A percentile compares a stretch with the other conserved stretches of the same genome.
Evolutionary conservation across 2,113 vertebrate species (phyloP).

Genomic region (Salvator merianae): DNA sequence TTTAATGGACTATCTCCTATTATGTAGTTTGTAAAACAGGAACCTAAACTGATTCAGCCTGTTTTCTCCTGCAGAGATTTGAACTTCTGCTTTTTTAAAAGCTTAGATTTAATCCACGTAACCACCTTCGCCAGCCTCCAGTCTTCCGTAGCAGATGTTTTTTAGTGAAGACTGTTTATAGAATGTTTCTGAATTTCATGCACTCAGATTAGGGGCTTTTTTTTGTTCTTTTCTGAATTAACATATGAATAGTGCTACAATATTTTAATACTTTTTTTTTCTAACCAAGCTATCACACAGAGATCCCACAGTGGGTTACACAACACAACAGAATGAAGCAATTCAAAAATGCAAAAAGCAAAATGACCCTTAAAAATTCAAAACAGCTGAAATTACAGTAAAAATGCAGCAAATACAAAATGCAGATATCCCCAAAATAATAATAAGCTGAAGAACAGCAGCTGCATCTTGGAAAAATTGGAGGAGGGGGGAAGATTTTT

Average conservation of each 20-base stretch:
- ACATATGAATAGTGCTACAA: not conserved
- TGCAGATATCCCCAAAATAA: too few relatives aligned
- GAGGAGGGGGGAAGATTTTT: too few relatives aligned
- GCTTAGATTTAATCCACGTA: too few relatives aligned
- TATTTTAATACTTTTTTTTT: not conserved
- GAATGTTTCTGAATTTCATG: not conserved
- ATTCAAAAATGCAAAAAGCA: too few relatives aligned
- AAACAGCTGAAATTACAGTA: too few relatives aligned
- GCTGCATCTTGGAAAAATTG: too few relatives aligned
- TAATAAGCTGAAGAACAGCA: too few relatives aligned
- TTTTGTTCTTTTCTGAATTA: not conserved
- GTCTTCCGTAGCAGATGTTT: not conserved
- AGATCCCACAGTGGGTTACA: too few relatives aligned
- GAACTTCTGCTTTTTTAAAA: not conserved
- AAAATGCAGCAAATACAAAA: too few relatives aligned
- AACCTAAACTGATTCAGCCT: not conserved
- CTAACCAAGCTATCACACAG: too few relatives aligned
- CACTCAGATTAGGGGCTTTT: not conserved
- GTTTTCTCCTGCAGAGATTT: conserved; percentile 41
- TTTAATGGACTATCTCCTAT: not conserved
- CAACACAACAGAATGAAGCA: too few relatives aligned
- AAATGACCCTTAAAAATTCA: too few relatives aligned
- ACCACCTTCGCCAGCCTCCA: not conserved
- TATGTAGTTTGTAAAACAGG: conserved; percentile 21
- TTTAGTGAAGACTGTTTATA: rapidly evolving